phyloP scores from a whole-genome alignment of 1,140 invertebrate genomes.

The Hyles euphorbiae region DNA sequence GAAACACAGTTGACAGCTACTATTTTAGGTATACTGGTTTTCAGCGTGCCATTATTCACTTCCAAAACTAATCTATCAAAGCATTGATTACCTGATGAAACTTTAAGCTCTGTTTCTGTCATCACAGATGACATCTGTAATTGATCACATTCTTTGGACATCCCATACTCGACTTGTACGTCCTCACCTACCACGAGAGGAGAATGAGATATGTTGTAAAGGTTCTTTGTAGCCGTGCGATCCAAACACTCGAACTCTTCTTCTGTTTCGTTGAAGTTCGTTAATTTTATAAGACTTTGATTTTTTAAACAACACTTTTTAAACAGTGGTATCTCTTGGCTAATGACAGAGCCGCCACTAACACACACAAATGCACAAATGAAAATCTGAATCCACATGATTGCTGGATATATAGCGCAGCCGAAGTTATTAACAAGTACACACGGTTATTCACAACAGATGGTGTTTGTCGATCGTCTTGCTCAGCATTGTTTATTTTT shows the following conservation, averaged over 20 bases:
- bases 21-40: slow-evolving; percentile 48
- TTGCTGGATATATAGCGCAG: slow-evolving; percentile 11
- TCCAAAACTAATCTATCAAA: slow-evolving; percentile 50
- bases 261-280: slow-evolving; percentile 27
- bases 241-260: slow-evolving; percentile 42
- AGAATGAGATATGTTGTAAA: slow-evolving; percentile 35
- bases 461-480: slow-evolving; percentile 46
- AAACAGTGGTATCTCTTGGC: slow-evolving; percentile 33
- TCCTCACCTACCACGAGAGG: slow-evolving; percentile 38
- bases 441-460: slow-evolving; percentile 47
- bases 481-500: slow-evolving; percentile 51
- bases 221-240: slow-evolving; percentile 21
- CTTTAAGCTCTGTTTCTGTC: slow-evolving; percentile 22
- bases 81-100: slow-evolving; percentile 32
- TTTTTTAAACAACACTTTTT: slow-evolving; percentile 50
- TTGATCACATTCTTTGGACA: slow-evolving; percentile 41
- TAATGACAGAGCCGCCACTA: slow-evolving; percentile 21
- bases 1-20: slow-evolving; percentile 46
- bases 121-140: slow-evolving; percentile 26
- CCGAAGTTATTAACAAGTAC: slow-evolving; percentile 24
- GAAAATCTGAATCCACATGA: slow-evolving; percentile 42
- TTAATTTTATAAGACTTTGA: slow-evolving; percentile 47
- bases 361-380: slow-evolving; percentile 29
- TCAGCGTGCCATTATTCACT: slow-evolving; percentile 40
- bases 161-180: slow-evolving; percentile 38